Conservation (phyloP, 2,888 invertebrate species). For the Oscheius sp. region DNA sequence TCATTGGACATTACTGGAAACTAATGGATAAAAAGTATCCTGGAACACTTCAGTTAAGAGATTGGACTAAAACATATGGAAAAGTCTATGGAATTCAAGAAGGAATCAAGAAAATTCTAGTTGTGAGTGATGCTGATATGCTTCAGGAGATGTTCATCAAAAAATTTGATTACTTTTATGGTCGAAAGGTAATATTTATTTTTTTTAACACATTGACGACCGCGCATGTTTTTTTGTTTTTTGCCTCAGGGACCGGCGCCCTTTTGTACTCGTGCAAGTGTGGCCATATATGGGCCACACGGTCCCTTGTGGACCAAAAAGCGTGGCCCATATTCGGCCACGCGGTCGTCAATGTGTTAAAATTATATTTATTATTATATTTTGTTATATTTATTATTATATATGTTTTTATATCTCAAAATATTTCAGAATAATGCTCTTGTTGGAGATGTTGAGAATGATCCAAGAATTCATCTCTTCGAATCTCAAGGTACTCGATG, state of each 20-base stretch:
- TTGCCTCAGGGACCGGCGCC: no score
- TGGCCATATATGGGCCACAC: no score
- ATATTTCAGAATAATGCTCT: conserved; percentile 35
- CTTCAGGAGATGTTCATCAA: conserved; percentile 72
- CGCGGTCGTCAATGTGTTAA: no score
- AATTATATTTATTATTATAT: no score
- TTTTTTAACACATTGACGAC: neutral
- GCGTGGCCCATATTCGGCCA: no score
- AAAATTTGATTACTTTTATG: conserved; percentile 72
- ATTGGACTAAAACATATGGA: conserved; percentile 59
- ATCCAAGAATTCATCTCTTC: conserved; percentile 69
- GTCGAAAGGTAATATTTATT: conserved; percentile 71
- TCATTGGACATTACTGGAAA: conserved; percentile 49
- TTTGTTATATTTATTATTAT: no score
- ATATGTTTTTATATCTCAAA: neutral
- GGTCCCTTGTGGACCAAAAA: no score
- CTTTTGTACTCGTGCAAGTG: no score
- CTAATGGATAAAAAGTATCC: conserved; percentile 40
- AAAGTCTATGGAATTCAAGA: conserved; percentile 52
- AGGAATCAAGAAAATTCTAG: conserved; percentile 64
- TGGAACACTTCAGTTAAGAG: conserved; percentile 33
- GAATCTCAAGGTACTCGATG: conserved; percentile 73
- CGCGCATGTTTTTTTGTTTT: no score
- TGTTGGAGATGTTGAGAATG: conserved; percentile 49
- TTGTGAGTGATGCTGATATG: conserved; percentile 71